Evolutionary conservation across 1,140 invertebrate genomes (phyloP).

Genomic region (Psix sp.): DNA sequence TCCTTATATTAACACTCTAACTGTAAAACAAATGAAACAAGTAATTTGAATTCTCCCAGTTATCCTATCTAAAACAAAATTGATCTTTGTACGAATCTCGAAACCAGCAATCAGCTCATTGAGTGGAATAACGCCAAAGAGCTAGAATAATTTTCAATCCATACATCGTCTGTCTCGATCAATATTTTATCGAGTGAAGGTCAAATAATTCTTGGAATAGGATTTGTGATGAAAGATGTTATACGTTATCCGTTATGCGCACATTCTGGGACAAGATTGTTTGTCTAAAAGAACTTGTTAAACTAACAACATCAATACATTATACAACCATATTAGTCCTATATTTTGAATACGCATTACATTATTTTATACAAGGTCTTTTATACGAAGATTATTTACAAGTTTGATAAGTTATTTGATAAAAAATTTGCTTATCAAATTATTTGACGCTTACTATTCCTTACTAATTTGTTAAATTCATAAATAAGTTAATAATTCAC

Average conservation of each 20-base stretch:
- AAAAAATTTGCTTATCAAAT: too few relatives aligned
- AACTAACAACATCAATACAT: too few relatives aligned
- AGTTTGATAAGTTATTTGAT: too few relatives aligned
- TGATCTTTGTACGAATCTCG: constrained; percentile 26
- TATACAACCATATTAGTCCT: too few relatives aligned
- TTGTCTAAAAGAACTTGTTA: constrained; percentile 25
- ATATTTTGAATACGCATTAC: too few relatives aligned
- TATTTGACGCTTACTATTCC: too few relatives aligned
- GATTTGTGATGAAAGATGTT: constrained; percentile 29
- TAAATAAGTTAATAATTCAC: too few relatives aligned
- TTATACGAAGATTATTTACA: constrained; percentile 15
- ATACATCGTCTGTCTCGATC: constrained; percentile 24
- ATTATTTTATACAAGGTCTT: constrained; percentile 27
- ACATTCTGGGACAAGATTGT: constrained; percentile 23
- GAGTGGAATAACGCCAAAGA: constrained; percentile 37
- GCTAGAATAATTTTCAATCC: constrained; percentile 41
- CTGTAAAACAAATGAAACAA: constrained; percentile 16
- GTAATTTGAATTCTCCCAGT: constrained; percentile 4
- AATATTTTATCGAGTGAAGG: constrained; percentile 47
- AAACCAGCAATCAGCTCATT: constrained; percentile 29
- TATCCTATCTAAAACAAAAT: constrained; percentile 15
- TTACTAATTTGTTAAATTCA: too few relatives aligned
- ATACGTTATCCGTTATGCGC: constrained; percentile 26
- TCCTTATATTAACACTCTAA: constrained; percentile 7
- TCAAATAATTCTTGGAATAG: constrained; percentile 40